Evolutionary conservation across 2,888 invertebrate genomes (phyloP).

Genomic region (Ennomos fuscantarius): DNA sequence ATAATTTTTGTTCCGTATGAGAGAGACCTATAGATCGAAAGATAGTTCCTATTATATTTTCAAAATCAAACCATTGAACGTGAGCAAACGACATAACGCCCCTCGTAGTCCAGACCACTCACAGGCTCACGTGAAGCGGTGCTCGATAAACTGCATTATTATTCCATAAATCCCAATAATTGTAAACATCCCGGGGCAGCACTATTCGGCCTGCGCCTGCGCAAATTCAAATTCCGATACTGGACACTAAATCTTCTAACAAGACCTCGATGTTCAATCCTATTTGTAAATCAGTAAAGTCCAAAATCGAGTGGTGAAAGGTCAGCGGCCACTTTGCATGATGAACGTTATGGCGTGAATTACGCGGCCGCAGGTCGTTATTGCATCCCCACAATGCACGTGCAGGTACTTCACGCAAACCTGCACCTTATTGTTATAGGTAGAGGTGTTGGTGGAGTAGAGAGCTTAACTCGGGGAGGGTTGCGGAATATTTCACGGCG

Average conservation of each 20-base stretch:
- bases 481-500: constrained; percentile 80
- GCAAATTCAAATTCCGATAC: constrained; percentile 75
- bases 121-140: not conserved
- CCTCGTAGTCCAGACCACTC: no score
- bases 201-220: constrained; percentile 36
- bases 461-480: constrained; percentile 38
- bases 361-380: constrained; percentile 79
- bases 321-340: constrained; percentile 73
- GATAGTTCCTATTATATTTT: no score
- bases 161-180: constrained; percentile 29
- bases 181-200: constrained; percentile 37
- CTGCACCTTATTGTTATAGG: constrained; percentile 30
- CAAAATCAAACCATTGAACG: no score
- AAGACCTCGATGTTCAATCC: constrained; percentile 27
- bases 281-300: constrained; percentile 37
- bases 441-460: constrained; percentile 19
- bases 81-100: no score
- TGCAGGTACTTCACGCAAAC: constrained; percentile 19
- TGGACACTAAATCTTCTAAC: constrained; percentile 63
- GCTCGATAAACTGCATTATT: constrained; percentile 28
- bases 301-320: constrained; percentile 31
- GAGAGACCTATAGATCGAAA: no score
- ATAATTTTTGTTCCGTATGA: no score
- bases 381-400: constrained; percentile 38
- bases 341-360: constrained; percentile 81